Base-by-base conservation (phyloP, 2,113 vertebrate species). In the Proteles cristata region DNA sequence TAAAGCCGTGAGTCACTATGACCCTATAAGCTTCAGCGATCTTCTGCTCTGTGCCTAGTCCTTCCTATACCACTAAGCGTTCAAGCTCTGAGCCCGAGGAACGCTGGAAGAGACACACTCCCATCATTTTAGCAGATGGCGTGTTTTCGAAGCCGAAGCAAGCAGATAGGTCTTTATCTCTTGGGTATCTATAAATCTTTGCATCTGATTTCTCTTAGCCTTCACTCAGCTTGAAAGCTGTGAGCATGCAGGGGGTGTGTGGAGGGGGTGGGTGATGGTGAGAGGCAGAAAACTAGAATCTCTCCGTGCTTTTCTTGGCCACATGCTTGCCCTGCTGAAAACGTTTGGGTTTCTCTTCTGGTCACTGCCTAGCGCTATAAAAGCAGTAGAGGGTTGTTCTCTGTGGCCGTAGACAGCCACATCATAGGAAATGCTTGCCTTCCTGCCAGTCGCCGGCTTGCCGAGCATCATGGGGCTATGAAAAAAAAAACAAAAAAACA, bases 401-500 rank as follows among this genome's bases (percentile, higher is more conserved):
- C 53, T 94, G 58, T 88, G 39, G 16, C 95, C 73, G 81, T 58
- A 16, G 14, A 28, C 6, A 21, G 39, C 43, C 87, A 17, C 16
- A 0, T 84, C 88, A 55, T 85, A 96, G 94, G 94, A 84, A 14
- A 26, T 1, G 4, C n/a, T 94, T 23, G 16, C 71, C 17, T 91
- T 16, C 58, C 92, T 93, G 90, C 68, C 80, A 79, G 7, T 85
- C 94, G 58, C 86, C 61, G 35, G 50, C 69, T 45, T 76, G 58
- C 91, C 93, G 58, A 90, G 5, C 26, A 63, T 81, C 17, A 1
- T 65, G 35, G 58, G 83, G 39, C 83, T n/a, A 1, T 94, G 95
- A 7, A 23, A 58, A 58, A 58, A 5, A 48, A 48, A 48, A 48
- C 45, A 50, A 48, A 96, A 94, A 98, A 90, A 73, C 15, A 83